Base-by-base conservation (phyloP, 2,888 invertebrate species). In the Pammene fasciana region DNA sequence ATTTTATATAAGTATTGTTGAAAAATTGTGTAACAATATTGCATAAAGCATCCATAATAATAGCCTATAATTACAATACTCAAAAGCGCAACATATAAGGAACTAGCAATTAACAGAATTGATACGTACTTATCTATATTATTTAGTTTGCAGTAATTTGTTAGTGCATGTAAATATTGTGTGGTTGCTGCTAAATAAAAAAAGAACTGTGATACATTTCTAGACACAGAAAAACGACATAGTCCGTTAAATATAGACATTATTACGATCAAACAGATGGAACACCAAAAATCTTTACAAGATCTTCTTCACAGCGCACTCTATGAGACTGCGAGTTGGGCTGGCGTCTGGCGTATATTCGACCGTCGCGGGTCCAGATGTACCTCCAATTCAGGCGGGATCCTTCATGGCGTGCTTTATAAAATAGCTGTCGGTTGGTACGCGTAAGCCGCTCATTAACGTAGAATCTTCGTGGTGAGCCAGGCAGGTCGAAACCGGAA, bases 391-490 rank as follows among this genome's bases (percentile, higher is more conserved):
- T 50, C 9, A 56, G 65, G 11, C 43, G 13, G 2, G 43, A 16
- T 0, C 57, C 66, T 16, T 62, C 67, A 6, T 67, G 62, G 7
- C 71, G 67, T 5, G 67, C 52, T 7, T 46, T 52, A 41, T 36
- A 46, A 54, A 67, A 71, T 11, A 71, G 59, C 46, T n/a, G 48
- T 13, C 60, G 60, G 16, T 60, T 60, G 18, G 10, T 48, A 5
- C 11, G 34, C 7, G 60, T 60, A 4, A 57, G 43, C 10, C 57
- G 57, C 18, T 57, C 57, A 41, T 41, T 41, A 8, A 41, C 41
- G 10, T 41, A 41, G 41, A 41, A 41, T 9, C 41, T 41, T 10
- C 18, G 48, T 1, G 48, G 13, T n/a, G 60, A 34, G 6, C 60
- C 60, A 10, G 60, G 48, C 34, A 48, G 34, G 34, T 36, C 34